Evolutionary conservation across 2,797 vertebrate species (phyloP), one percentile per base, ranked within the genome.

Genomic region (Rachycentron canadum): DNA sequence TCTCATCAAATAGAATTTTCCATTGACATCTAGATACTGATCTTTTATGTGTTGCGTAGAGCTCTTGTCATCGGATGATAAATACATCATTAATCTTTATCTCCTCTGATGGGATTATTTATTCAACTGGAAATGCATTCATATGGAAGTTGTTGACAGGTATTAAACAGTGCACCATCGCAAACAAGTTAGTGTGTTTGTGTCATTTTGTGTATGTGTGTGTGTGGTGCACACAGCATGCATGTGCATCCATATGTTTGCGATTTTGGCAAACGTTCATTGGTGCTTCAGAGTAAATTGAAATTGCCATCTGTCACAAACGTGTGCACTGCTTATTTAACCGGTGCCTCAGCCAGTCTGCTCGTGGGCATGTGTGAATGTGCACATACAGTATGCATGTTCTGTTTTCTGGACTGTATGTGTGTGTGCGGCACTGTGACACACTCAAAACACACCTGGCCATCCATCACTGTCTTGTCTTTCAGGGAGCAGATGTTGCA

Each of bases 401-500:
- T 71, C 62, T 47, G 52, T 72, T 80, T 88, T 49, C 64, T 76
- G 67, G 57, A 28, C 66, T 69, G 45, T 73, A 53, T 9, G 41
- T 73, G 63, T 69, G 70, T 78, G 43, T 69, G 59, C 58, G 40
- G 43, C 21, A n/a, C 78, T n/a, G 9, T 26, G 23, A 69, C 85
- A 76, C 73, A 77, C 64, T 74, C 78, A 62, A 16, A 72, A 78
- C 84, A 86, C 94, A 95, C 94, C 94, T 94, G 94, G 94, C 91
- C 89, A 92, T 94, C 93, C 91, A 93, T 95, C 95, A 95, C 84
- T 91, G 88, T 91, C 93, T 69, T 83, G 81, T 85, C 88, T 86
- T 83, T 81, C 75, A 78, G 90, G 92, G 88, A 90, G 91, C 94
- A 95, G 94, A 94, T 95, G 95, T 93, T 95, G 85, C 86, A 91